Base-by-base conservation (phyloP, 2,113 vertebrate genomes). In the Callionymus lyra region DNA sequence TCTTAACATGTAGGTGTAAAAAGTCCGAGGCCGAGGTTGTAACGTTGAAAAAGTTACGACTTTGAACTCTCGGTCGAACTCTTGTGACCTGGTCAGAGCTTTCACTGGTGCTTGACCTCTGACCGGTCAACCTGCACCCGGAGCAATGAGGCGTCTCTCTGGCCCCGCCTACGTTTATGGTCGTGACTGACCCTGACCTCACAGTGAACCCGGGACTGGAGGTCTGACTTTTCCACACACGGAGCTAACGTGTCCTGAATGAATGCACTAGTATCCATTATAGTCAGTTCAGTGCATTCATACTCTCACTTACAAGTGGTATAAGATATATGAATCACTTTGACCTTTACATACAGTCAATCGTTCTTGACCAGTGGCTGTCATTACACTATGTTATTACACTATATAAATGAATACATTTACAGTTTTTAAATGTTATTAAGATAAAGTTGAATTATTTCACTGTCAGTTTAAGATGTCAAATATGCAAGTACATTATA, bases 181-280 rank as follows among this genome's bases (percentile, higher is more conserved):
- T 65, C 51, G 40, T 76, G 68, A 76, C 74, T 53, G 68, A 77
- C 76, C 67, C 69, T 77, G 73, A 83, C 71, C 76, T 58, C 19
- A 2, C 34, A 12, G 42, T 69, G 74, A 83, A 80, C 76, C 55
- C 41, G 46, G 64, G 47, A 31, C 16, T 40, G n/a, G n/a, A n/a
- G n/a, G n/a, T n/a, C n/a, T n/a, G n/a, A n/a, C n/a, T n/a, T n/a
- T n/a, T n/a, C n/a, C n/a, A n/a, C n/a, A n/a, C n/a, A n/a, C n/a
- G n/a, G n/a, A 32, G 16, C 14, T 32, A 32, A 43, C 14, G 13
- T 43, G 6, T 12, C 6, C 9, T 12, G 12, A 44, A 12, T 12
- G 2, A 33, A 32, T 44, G 15, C 27, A 32, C 31, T 42, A 8
- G n/a, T n/a, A n/a, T n/a, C n/a, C n/a, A n/a, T n/a, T n/a, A n/a